A percentile compares a stretch with the other conserved stretches of the same genome.
phyloP scores from a whole-genome alignment of 1,140 invertebrate genomes.

The Drosophila nasuta region DNA sequence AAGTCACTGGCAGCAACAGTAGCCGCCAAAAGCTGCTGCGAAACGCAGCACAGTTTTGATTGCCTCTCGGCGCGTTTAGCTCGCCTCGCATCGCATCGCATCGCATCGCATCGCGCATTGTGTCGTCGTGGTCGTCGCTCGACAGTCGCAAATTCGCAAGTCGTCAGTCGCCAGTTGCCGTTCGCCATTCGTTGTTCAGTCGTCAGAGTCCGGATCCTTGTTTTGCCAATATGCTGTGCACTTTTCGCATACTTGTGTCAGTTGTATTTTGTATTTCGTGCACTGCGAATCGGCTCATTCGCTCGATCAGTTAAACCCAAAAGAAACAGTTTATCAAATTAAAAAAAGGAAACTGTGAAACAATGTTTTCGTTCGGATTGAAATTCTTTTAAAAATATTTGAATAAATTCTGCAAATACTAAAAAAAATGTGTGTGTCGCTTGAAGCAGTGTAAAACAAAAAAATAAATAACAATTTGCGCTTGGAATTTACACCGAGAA shows the following conservation, averaged over 20 bases:
- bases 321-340: neutral
- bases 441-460: neutral
- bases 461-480: constrained; percentile 6
- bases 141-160: constrained; percentile 13
- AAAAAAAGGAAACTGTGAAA: neutral
- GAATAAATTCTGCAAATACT: neutral
- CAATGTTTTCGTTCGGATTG: neutral
- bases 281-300: constrained; percentile 46
- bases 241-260: constrained; percentile 46
- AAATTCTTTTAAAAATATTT: constrained; percentile 6
- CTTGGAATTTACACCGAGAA: constrained; percentile 4
- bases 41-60: constrained; percentile 51
- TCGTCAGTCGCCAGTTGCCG: constrained; percentile 18
- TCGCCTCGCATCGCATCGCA: constrained; percentile 22
- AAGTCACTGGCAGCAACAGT: constrained; percentile 29
- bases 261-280: constrained; percentile 66
- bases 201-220: constrained; percentile 8
- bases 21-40: constrained; percentile 47
- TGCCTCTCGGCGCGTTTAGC: constrained; percentile 48
- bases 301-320: constrained; percentile 13
- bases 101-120: constrained; percentile 19
- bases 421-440: neutral
- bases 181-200: constrained; percentile 16
- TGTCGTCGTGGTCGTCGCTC: constrained; percentile 13
- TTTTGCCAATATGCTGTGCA: constrained; percentile 35